Evolutionary conservation across 1,140 invertebrate genomes (phyloP), one percentile per base, ranked within the genome.

Genomic region (Vollenhovia emeryi): DNA sequence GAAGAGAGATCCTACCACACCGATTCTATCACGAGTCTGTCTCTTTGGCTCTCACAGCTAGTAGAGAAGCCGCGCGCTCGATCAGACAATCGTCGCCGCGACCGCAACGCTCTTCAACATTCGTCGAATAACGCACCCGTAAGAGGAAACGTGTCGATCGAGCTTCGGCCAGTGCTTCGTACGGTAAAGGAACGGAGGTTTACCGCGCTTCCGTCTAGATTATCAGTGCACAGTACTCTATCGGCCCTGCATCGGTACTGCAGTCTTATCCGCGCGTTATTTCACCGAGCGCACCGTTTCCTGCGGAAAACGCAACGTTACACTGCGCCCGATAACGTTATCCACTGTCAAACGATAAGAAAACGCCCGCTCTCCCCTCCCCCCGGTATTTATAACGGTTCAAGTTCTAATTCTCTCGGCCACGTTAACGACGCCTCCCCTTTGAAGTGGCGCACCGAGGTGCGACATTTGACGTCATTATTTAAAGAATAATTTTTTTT

Each of bases 161-260:
- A 45, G 24, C n/a, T 52, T n/a, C 15, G 13, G n/a, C 6, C 30
- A 24, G 43, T 9, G n/a, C 13, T 73, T 40, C 48, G n/a, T 27
- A 84, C 45, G 45, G 45, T 64, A 62, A 62, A 64, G 48, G 18
- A 78, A 52, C 40, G 1, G 13, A n/a, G n/a, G 33, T 68, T 90
- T 90, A 86, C 60, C 85, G 86, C 71, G 76, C 55, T 50, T 75
- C 21, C 68, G 36, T 52, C 15, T 62, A 64, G 18, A 36, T 87
- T 85, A 89, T 76, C 87, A 71, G 45, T 68, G 36, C 27, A 62
- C 45, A 62, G 60, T 90, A 84, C 73, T 74, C 91, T 92, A 92
- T 91, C 92, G 92, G 90, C 91, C 89, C 33, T 86, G 33, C 76
- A 82, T 86, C 27, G 92, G 87, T 93, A 92, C 52, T 89, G 71